Percentiles rank a stretch among this genome's conserved stretches.
These are phyloP conservation scores for Poecilobothrus nobilitatus DNA, from an alignment of 2,888 invertebrate genomes.

Conservation along the genomic window DNA sequence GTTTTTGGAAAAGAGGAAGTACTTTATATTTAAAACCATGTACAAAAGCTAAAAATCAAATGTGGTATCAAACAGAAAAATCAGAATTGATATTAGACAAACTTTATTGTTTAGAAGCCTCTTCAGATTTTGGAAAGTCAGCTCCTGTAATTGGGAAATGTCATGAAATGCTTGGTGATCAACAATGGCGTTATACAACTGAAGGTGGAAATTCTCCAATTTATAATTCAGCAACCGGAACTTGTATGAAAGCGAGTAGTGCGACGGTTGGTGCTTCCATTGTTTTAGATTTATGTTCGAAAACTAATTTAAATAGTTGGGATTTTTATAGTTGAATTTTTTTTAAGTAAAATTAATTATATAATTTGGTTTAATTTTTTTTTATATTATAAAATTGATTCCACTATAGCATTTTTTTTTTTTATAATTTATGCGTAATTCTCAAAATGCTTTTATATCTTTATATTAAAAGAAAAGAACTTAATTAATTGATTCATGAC, in stretches of 20 bases:
- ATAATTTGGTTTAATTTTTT: background rate
- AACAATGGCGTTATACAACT: constrained; percentile 82
- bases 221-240: constrained; percentile 79
- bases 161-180: constrained; percentile 82
- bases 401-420: background rate
- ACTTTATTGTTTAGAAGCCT: constrained; percentile 75
- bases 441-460: too few species aligned
- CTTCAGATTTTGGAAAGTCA: constrained; percentile 45
- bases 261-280: constrained; percentile 46
- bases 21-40: constrained; percentile 62
- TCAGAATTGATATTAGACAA: constrained; percentile 76
- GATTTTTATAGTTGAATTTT: constrained; percentile 7
- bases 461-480: too few species aligned
- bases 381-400: background rate
- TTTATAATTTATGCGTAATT: background rate
- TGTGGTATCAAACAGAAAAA: constrained; percentile 69
- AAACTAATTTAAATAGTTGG: constrained; percentile 34
- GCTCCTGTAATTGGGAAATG: constrained; percentile 78
- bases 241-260: constrained; percentile 59
- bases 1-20: constrained; percentile 59
- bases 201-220: constrained; percentile 66
- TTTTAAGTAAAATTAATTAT: background rate
- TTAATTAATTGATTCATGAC: too few species aligned
- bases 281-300: constrained; percentile 55
- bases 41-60: constrained; percentile 57